Evolutionary conservation across 2,113 vertebrate genomes (phyloP), one percentile per base, ranked within the genome.

Genomic region (Heterotis niloticus): DNA sequence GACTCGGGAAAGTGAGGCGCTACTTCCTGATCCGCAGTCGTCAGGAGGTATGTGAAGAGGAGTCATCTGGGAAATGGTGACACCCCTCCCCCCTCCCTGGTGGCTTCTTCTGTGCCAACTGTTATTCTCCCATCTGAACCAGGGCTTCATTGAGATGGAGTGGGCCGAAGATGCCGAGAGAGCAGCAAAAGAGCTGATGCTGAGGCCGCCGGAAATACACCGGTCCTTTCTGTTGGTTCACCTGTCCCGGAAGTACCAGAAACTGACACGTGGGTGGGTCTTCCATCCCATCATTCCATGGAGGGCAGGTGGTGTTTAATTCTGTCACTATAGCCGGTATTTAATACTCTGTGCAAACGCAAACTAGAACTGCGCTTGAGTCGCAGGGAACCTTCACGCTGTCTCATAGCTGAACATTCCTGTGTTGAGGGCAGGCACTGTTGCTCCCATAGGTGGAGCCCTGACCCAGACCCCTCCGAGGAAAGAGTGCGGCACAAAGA

Each of bases 91-190:
- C n/a, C n/a, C n/a, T 7, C 34, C 34, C 34, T 44, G 34, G 34
- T 7, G 7, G 34, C 34, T 44, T 7, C 34, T 44, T 2, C 34
- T 44, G 34, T 7, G 7, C 3, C 7, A 7, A 44, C 7, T 44
- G 3, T 44, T 44, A 7, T 44, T 44, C 28, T 54, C n/a, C n/a
- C n/a, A 5, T 77, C 44, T 69, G 0, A 28, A 23, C 11, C 81
- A 91, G 87, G 87, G 82, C 64, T 90, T 90, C 65, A 82, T 91
- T 4, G 87, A 91, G 62, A 90, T 91, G 90, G 84, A 75, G 0
- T 74, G 73, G 0, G 59, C 83, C 0, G 72, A 83, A 0, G 89
- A 90, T 52, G 90, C 89, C 14, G 17, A 66, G 4, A 83, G 44
- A 76, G 83, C 81, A 0, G 83, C 74, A 1, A 20, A 24, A 23